Evolutionary conservation across 2,113 vertebrate genomes (phyloP).

Genomic region (Dipodomys stephensi): DNA sequence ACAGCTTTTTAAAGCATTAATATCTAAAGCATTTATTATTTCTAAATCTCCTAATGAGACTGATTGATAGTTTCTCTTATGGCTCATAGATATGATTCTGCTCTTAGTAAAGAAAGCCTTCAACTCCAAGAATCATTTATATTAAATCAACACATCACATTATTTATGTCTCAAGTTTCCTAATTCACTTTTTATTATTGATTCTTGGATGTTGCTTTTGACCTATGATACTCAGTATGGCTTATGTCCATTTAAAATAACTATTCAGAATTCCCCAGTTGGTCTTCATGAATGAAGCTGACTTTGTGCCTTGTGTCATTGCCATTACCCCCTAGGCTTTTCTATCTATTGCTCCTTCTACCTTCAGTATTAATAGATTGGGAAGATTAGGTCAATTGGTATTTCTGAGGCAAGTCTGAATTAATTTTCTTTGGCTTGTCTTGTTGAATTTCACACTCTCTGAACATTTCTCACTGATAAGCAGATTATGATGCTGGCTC

Average conservation of each 20-base stretch:
- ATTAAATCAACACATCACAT: constrained; percentile 76
- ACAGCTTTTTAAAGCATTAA: constrained; percentile 44
- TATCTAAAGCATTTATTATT: constrained; percentile 72
- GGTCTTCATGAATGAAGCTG: constrained; percentile 58
- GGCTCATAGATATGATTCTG: constrained; percentile 50
- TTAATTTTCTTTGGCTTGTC: constrained; percentile 74
- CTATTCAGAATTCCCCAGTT: constrained; percentile 71
- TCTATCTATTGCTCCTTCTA: constrained; percentile 73
- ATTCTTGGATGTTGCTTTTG: constrained; percentile 81
- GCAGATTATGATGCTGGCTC: constrained; percentile 81
- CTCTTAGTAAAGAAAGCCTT: constrained; percentile 59
- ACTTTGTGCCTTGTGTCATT: constrained; percentile 55
- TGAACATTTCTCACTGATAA: constrained; percentile 78
- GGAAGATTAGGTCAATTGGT: constrained; percentile 71
- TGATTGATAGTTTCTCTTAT: constrained; percentile 18
- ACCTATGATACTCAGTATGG: constrained; percentile 67
- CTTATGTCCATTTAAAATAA: constrained; percentile 74
- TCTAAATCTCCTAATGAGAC: constrained; percentile 42
- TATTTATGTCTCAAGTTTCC: constrained; percentile 72
- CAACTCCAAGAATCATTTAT: constrained; percentile 58
- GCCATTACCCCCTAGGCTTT: constrained; percentile 69
- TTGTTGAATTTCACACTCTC: constrained; percentile 79
- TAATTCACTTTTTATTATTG: constrained; percentile 83
- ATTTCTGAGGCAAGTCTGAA: constrained; percentile 77
- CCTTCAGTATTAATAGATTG: constrained; percentile 74